Evolutionary conservation across 37 sponge, comb jelly and placozoan species (phyloP).

Genomic region (Ianthella basta): DNA sequence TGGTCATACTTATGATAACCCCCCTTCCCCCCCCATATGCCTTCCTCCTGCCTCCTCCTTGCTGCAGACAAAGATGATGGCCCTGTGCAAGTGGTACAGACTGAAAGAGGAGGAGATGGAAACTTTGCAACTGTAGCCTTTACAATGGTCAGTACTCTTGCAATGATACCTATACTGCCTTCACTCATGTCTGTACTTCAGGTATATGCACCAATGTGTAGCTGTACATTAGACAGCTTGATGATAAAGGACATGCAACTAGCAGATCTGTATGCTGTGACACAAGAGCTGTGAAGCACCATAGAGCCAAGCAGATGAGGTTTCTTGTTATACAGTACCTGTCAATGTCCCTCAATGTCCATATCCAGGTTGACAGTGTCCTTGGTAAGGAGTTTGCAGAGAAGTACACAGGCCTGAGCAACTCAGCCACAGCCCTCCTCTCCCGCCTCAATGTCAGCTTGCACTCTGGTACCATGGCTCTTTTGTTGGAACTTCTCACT

Average conservation of each 20-base stretch:
- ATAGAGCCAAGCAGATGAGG: too few species aligned
- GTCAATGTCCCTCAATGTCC: too few species aligned
- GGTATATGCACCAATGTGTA: too few species aligned
- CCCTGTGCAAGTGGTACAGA: slow-evolving; percentile 49
- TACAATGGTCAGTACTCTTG: slow-evolving; percentile 44
- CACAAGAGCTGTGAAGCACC: slow-evolving; percentile 41
- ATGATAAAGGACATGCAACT: too few species aligned
- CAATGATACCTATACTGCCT: neutral
- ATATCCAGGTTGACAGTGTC: slow-evolving; percentile 4
- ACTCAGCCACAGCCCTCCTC: slow-evolving; percentile 61
- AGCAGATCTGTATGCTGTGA: too few species aligned
- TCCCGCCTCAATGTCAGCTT: slow-evolving; percentile 50
- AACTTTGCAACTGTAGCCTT: slow-evolving; percentile 59
- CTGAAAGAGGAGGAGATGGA: slow-evolving; percentile 57
- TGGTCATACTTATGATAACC: too few species aligned
- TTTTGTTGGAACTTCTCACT: slow-evolving; percentile 33
- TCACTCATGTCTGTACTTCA: neutral
- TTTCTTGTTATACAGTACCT: too few species aligned
- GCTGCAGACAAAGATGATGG: slow-evolving; percentile 37
- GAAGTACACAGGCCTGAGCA: slow-evolving; percentile 70
- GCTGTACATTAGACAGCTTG: too few species aligned
- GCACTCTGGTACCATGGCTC: slow-evolving; percentile 41
- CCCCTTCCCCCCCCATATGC: too few species aligned
- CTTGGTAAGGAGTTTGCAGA: slow-evolving; percentile 67
- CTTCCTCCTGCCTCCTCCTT: neutral